Evolutionary conservation across 2,888 invertebrate species (phyloP).

Genomic region (Folsomia manolachei): DNA sequence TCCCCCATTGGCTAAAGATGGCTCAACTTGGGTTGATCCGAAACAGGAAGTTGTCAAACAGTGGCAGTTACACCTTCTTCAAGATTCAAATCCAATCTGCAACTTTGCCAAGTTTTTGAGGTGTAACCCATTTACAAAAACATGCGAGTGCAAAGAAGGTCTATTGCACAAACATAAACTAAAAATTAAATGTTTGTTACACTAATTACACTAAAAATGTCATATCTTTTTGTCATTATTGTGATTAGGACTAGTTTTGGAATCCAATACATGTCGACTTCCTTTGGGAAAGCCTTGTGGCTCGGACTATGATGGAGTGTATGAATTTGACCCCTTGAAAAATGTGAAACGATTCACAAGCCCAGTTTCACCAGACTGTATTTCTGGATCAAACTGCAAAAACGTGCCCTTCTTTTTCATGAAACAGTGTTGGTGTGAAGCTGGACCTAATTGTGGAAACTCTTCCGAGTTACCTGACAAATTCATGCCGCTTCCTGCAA

Average conservation of each 20-base stretch:
- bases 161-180: not conserved
- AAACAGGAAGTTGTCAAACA: conserved; percentile 22
- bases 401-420: conserved; percentile 20
- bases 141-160: conserved; percentile 24
- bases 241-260: not conserved
- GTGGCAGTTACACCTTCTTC: conserved; percentile 26
- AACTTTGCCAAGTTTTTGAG: conserved; percentile 16
- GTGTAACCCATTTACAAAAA: conserved; percentile 17
- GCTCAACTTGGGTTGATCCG: conserved; percentile 20
- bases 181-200: not conserved
- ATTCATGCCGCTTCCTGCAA: not conserved
- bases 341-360: conserved; percentile 25
- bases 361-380: conserved; percentile 23
- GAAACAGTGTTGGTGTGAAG: conserved; percentile 28
- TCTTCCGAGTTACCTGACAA: not conserved
- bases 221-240: no score
- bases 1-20: conserved; percentile 27
- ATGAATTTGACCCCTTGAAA: conserved; percentile 25
- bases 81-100: conserved; percentile 27
- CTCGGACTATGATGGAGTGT: conserved; percentile 16
- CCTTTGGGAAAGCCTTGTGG: conserved; percentile 9
- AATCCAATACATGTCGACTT: not conserved
- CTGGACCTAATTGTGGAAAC: not conserved
- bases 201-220: not conserved
- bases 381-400: conserved; percentile 11